phyloP scores from a whole-genome alignment of 2,888 invertebrate genomes.

The Horisme vitalbata region DNA sequence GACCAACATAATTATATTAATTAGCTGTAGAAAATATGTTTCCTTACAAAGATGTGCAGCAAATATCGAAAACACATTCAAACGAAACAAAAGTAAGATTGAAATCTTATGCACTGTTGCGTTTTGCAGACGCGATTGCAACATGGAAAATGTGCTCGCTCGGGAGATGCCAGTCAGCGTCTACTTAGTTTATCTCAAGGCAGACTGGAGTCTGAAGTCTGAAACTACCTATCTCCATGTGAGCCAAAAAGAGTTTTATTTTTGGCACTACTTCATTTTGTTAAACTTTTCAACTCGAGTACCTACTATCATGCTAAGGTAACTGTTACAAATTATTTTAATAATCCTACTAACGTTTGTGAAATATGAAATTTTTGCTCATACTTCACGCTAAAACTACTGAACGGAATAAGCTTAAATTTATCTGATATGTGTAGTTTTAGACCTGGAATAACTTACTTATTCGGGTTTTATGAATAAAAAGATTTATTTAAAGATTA shows the following conservation, averaged over 20 bases:
- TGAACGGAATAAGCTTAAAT: too few species aligned
- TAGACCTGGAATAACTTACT: too few species aligned
- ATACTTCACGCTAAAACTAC: too few species aligned
- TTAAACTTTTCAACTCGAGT: too few species aligned
- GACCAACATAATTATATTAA: background rate
- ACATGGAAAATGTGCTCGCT: conserved; percentile 68
- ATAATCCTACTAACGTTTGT: too few species aligned
- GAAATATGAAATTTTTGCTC: too few species aligned
- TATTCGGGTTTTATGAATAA: too few species aligned
- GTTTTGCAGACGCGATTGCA: conserved; percentile 73
- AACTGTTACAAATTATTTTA: too few species aligned
- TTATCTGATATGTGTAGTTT: too few species aligned
- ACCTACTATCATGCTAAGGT: too few species aligned
- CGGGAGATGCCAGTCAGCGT: conserved; percentile 77
- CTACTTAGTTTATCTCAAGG: conserved; percentile 64
- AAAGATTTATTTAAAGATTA: too few species aligned
- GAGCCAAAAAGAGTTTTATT: conserved; percentile 34
- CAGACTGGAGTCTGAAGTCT: conserved; percentile 47
- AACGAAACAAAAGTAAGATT: conserved; percentile 64
- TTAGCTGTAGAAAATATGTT: conserved; percentile 1
- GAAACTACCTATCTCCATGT: conserved; percentile 33
- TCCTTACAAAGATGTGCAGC: conserved; percentile 29
- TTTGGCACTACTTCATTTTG: conserved; percentile 9
- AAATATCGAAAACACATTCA: conserved; percentile 34
- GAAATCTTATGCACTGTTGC: conserved; percentile 79